These are phyloP conservation scores for Rhingia rostrata DNA, from an alignment of 2,888 invertebrate species.

Conservation along the genomic window DNA sequence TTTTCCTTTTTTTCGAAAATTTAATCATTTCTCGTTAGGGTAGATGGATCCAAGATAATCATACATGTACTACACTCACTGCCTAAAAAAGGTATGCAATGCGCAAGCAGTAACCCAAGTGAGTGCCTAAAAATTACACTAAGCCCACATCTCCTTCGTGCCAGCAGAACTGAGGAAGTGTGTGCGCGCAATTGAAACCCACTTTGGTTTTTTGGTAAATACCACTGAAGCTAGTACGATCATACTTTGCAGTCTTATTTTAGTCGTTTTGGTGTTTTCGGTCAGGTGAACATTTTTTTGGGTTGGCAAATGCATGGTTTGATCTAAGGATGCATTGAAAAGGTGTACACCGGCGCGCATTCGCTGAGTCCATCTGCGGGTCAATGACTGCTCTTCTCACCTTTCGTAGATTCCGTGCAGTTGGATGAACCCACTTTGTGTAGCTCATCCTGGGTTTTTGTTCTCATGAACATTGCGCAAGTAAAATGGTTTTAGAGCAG, in stretches of 20 bases:
- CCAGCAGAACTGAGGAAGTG: slow-evolving; percentile 24
- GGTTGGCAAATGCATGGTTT: slow-evolving; percentile 53
- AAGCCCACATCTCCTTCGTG: slow-evolving; percentile 33
- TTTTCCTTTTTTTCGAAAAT: slow-evolving; percentile 17
- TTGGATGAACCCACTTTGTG: slow-evolving; percentile 65
- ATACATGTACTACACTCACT: slow-evolving; percentile 8
- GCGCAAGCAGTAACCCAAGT: slow-evolving; percentile 58
- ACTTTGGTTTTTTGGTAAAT: slow-evolving; percentile 53
- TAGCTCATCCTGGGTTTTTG: slow-evolving; percentile 39
- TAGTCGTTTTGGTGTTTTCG: slow-evolving; percentile 33
- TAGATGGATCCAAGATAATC: slow-evolving; percentile 61
- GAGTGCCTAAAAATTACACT: slow-evolving; percentile 61
- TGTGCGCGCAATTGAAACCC: slow-evolving; percentile 65
- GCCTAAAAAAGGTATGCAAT: slow-evolving; percentile 37
- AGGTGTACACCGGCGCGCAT: slow-evolving; percentile 62
- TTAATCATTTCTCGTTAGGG: slow-evolving; percentile 53
- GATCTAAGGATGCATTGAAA: slow-evolving; percentile 72
- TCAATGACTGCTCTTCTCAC: slow-evolving; percentile 71
- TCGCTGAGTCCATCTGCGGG: slow-evolving; percentile 62
- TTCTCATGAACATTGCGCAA: slow-evolving; percentile 50
- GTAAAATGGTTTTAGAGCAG: slow-evolving; percentile 32
- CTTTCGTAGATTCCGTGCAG: slow-evolving; percentile 69
- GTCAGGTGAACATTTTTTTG: slow-evolving; percentile 63
- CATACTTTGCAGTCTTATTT: slow-evolving; percentile 21
- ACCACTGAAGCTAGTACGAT: slow-evolving; percentile 32